Base-by-base conservation (phyloP, 2,113 vertebrate species). In the Spilogale gracilis region DNA sequence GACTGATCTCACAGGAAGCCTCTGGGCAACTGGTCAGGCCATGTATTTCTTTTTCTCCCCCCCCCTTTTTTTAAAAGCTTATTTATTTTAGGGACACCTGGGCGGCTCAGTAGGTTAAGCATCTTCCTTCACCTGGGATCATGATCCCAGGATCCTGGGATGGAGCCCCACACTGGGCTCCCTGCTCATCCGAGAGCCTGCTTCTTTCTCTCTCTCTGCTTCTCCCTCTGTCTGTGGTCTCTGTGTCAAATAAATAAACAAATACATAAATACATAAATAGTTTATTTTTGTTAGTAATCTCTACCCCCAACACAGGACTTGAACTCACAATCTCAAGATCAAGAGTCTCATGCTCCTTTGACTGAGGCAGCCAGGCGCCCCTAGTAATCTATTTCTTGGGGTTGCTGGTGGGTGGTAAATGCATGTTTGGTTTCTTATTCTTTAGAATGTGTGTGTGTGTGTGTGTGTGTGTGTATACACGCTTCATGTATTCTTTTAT, bases 21-120 rank as follows among this genome's bases (percentile, higher is more conserved):
- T 85, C 82, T 84, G 82, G n/a, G 52, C 89, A 96, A 89, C 14
- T 78, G 82, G 76, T 27, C 69, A 73, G 82, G 76, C 21, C 69
- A 73, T 43, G 9, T 50, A 50, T 38, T 13, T 74, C 45, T 76
- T 76, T 71, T 71, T 16, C n/a, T n/a, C 38, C 38, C 38, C 38
- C 38, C 38, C 38, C 38, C 2, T 32, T 69, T 74, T 45, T 43
- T 45, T 65, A 30, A 14, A 45, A 45, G 71, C 25, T 65, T 65
- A 65, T 74, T 74, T 45, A 45, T 45, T n/a, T 74, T 48, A 74
- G 63, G 27, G 63, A 30, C 13, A 65, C 13, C 63, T 32, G 13
- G 63, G 30, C 7, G 27, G 13, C 63, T 65, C 63, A 65, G 63
- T 16, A 5, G 5, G 13, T 32, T 65, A 65, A 65, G 27, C 9